Conservation (phyloP, 2,888 invertebrate species). For the Itoplectis maculator region DNA sequence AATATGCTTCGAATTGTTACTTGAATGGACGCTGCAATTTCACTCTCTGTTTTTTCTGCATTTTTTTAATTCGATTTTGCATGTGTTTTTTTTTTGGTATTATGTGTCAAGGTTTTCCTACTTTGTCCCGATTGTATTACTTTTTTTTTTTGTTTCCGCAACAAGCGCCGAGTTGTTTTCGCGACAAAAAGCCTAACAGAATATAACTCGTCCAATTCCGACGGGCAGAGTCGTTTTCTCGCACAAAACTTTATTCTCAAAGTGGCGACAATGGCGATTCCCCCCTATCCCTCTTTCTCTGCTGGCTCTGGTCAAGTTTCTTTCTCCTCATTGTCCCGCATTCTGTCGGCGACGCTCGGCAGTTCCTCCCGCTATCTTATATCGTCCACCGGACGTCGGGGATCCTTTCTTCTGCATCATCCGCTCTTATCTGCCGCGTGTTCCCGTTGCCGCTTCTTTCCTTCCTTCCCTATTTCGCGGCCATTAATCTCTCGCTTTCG, state of each 20-base stretch:
- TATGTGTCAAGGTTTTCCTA: too few relatives aligned
- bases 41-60: too few relatives aligned
- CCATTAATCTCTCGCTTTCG: slow-evolving; percentile 50
- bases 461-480: slow-evolving; percentile 28
- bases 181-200: not conserved
- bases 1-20: too few relatives aligned
- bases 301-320: slow-evolving; percentile 53
- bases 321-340: slow-evolving; percentile 49
- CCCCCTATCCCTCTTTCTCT: slow-evolving; percentile 6
- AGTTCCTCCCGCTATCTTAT: slow-evolving; percentile 5
- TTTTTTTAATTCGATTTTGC: too few relatives aligned
- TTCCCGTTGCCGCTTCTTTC: slow-evolving; percentile 36
- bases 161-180: too few relatives aligned
- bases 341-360: slow-evolving; percentile 34
- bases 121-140: too few relatives aligned
- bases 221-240: slow-evolving; percentile 2
- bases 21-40: too few relatives aligned
- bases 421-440: slow-evolving; percentile 23
- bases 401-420: slow-evolving; percentile 42
- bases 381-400: slow-evolving; percentile 43
- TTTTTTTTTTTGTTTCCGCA: too few relatives aligned
- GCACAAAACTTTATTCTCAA: slow-evolving; percentile 48
- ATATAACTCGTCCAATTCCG: slow-evolving; percentile 22
- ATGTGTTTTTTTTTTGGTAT: too few relatives aligned
- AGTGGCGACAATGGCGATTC: slow-evolving; percentile 52